A percentile compares a stretch with the other conserved stretches of the same genome.
Evolutionary conservation across 2,113 vertebrate species (phyloP).

Genomic region (Aleadryas rufinucha): DNA sequence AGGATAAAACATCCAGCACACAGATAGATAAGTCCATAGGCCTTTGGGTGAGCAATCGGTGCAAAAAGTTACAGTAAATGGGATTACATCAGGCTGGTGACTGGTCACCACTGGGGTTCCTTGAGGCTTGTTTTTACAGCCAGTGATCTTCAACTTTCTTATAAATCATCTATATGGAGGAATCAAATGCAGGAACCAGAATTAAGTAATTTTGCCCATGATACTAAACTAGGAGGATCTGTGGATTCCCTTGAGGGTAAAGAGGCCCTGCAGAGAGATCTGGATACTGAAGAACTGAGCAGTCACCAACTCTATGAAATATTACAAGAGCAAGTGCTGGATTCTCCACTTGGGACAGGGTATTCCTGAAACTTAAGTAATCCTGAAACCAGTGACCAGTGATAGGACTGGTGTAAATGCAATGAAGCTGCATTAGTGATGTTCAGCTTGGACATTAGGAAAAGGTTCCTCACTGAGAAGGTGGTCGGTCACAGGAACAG

Average conservation of each 20-base stretch:
- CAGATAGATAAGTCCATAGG: neutral
- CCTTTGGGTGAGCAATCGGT: neutral
- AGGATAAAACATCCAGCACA: neutral
- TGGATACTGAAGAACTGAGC: neutral
- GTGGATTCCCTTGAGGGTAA: neutral
- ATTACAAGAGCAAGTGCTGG: neutral
- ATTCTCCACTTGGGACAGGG: neutral
- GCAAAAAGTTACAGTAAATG: neutral
- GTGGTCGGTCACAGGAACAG: neutral
- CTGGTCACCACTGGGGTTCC: neutral
- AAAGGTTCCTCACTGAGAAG: neutral
- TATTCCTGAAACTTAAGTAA: neutral
- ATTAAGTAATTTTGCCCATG: rapidly evolving
- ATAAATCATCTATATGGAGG: neutral
- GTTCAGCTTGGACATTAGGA: neutral
- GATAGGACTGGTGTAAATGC: neutral
- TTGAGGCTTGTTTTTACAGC: neutral
- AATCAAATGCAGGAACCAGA: neutral
- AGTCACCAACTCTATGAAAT: neutral
- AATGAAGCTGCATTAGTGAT: neutral
- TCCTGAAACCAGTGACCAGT: neutral
- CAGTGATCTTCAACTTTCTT: neutral
- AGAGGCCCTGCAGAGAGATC: neutral
- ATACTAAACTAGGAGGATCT: neutral
- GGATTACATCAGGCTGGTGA: neutral